Conservation (phyloP, 2,113 vertebrate genomes). For the Acinonyx jubatus region DNA sequence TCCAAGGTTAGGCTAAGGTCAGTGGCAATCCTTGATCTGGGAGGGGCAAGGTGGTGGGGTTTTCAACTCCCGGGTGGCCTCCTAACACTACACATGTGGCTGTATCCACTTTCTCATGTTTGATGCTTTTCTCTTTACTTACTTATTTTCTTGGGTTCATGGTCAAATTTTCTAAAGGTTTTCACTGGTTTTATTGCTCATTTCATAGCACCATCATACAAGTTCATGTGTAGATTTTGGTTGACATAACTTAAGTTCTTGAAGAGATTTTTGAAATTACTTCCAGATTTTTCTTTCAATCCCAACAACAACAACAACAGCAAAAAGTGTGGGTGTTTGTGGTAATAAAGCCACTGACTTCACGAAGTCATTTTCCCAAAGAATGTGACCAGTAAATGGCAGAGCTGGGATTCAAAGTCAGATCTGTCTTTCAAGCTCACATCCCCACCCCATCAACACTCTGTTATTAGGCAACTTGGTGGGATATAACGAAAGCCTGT, state of each 20-base stretch:
- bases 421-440: background rate
- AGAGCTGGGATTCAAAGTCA: background rate
- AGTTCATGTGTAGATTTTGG: background rate
- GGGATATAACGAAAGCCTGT: background rate
- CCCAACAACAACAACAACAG: background rate
- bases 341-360: background rate
- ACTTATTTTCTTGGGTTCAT: background rate
- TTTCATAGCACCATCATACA: background rate
- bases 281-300: background rate
- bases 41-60: background rate
- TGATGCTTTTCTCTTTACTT: background rate
- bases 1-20: background rate
- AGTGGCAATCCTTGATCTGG: background rate
- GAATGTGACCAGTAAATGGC: background rate
- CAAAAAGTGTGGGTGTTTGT: background rate
- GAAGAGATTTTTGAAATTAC: background rate
- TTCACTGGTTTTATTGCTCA: background rate
- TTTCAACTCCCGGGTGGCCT: background rate
- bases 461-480: background rate
- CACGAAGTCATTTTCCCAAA: background rate
- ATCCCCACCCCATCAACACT: no score
- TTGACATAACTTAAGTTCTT: background rate
- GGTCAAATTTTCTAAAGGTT: background rate
- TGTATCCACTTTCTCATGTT: background rate
- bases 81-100: background rate